A percentile compares a stretch with the other conserved stretches of the same genome.
Evolutionary conservation across 2,888 invertebrate genomes (phyloP).

Genomic region (Lagria hirta): DNA sequence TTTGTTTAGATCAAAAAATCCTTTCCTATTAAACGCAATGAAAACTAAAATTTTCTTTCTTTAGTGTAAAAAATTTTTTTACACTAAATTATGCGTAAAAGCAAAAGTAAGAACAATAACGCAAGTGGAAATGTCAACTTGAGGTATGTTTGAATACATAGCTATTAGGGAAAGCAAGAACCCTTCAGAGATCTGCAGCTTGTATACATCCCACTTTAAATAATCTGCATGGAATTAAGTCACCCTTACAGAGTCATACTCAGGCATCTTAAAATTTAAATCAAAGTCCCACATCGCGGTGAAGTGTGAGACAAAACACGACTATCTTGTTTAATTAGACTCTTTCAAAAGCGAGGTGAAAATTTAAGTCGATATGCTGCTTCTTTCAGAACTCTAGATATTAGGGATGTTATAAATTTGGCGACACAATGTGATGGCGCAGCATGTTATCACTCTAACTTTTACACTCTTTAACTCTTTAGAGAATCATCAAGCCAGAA

Average conservation of each 20-base stretch:
- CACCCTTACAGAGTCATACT: conserved; percentile 23
- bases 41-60: no score
- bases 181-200: conserved; percentile 32
- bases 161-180: conserved; percentile 36
- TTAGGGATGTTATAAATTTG: conserved; percentile 43
- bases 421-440: conserved; percentile 44
- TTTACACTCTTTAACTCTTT: conserved; percentile 53
- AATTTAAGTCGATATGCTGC: neutral
- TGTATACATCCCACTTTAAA: conserved; percentile 41
- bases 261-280: neutral
- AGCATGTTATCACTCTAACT: conserved; percentile 50
- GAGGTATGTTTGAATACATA: conserved; percentile 37
- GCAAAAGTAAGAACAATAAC: neutral
- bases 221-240: conserved; percentile 42
- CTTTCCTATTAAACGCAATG: no score
- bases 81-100: no score
- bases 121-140: conserved; percentile 19
- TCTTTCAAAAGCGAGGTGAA: conserved; percentile 3
- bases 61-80: conserved; percentile 1
- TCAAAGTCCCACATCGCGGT: no score
- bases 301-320: no score
- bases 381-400: conserved; percentile 8
- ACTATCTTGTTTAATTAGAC: conserved; percentile 16
- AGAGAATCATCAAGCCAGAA: conserved; percentile 52
- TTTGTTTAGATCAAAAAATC: no score